These are phyloP conservation scores for Adelosebastes latens DNA, from an alignment of 2,797 vertebrate species.

Conservation along the genomic window DNA sequence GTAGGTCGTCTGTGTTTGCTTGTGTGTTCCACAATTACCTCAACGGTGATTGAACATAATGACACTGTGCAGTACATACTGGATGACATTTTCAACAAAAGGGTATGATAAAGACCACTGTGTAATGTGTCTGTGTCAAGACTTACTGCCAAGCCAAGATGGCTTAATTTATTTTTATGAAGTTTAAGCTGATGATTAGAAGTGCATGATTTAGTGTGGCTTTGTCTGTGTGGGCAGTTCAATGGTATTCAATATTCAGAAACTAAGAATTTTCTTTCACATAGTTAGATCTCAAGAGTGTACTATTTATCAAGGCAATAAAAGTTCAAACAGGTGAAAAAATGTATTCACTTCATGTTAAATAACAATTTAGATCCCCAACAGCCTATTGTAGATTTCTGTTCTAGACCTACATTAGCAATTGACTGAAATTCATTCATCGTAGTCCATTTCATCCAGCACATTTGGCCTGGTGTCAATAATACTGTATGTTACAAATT, in stretches of 20 bases:
- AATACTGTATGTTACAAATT: constrained; percentile 21
- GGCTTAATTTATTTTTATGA: not conserved
- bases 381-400: not conserved
- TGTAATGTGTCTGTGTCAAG: not conserved
- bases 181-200: not conserved
- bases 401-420: not conserved
- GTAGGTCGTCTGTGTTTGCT: constrained; percentile 48
- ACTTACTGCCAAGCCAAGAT: not conserved
- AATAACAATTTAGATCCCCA: not conserved
- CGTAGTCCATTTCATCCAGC: not conserved
- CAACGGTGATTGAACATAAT: constrained; percentile 58
- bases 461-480: constrained; percentile 12
- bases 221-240: not conserved
- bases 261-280: not conserved
- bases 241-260: not conserved
- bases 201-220: not conserved
- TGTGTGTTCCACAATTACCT: constrained; percentile 47
- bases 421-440: constrained; percentile 2
- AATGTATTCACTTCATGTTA: not conserved
- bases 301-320: not conserved
- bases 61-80: constrained; percentile 31
- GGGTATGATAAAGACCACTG: constrained; percentile 1
- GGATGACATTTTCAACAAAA: constrained; percentile 58
- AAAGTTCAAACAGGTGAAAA: not conserved
- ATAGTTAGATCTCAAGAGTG: not conserved